A percentile compares a stretch with the other conserved stretches of the same genome.
Evolutionary conservation across 30 jellyfish, hydroid and myxozoan species (phyloP).

Genomic region (Hydra vulgaris): DNA sequence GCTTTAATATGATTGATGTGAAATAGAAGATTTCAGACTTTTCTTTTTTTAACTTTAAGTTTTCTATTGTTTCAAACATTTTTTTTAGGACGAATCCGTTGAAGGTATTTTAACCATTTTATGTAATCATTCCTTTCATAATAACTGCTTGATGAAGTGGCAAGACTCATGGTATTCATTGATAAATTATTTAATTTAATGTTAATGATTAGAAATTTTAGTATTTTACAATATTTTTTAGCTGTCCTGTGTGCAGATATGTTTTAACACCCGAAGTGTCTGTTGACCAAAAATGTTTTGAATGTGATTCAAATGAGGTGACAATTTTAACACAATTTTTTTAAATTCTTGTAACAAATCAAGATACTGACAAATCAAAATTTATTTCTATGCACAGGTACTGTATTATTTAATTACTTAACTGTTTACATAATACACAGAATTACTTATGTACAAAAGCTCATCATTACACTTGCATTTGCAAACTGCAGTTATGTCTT

Average conservation of each 20-base stretch:
- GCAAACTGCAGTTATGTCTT: too few species aligned
- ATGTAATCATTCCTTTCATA: constrained; percentile 84
- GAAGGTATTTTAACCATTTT: constrained; percentile 75
- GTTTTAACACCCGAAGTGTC: constrained; percentile 63
- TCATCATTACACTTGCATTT: too few species aligned
- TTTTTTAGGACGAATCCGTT: constrained; percentile 75
- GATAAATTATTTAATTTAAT: too few species aligned
- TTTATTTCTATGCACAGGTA: too few species aligned
- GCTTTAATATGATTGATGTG: too few species aligned
- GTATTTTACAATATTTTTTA: constrained; percentile 4
- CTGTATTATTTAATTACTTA: too few species aligned
- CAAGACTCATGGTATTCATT: constrained; percentile 61
- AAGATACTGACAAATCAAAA: too few species aligned
- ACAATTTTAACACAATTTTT: not conserved
- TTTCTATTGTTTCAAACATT: not conserved
- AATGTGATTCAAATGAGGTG: constrained; percentile 86
- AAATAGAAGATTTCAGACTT: too few species aligned
- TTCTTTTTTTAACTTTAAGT: not conserved
- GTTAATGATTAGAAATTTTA: not conserved
- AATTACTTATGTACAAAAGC: too few species aligned
- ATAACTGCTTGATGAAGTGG: constrained; percentile 75
- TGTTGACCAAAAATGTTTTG: constrained; percentile 79
- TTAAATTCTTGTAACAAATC: too few species aligned
- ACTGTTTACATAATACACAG: too few species aligned
- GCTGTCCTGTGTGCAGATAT: constrained; percentile 93